Conservation (phyloP, 2,888 invertebrate species). For the Pseudococcus jackbeardsleyi region DNA sequence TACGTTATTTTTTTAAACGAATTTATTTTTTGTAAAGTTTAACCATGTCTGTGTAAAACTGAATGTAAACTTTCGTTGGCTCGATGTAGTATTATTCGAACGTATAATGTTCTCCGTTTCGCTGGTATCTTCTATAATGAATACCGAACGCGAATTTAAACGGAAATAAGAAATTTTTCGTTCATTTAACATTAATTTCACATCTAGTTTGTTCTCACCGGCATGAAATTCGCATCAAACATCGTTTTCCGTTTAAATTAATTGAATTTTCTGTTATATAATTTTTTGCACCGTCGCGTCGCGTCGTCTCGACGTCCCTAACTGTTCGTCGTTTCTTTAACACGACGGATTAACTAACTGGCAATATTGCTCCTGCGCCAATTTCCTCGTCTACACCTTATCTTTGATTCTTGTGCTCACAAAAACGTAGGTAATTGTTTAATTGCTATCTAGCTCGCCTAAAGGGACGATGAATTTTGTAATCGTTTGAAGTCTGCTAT, state of each 20-base stretch:
- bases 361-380: not conserved
- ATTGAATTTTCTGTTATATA: conserved; percentile 5
- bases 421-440: not conserved
- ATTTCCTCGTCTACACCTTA: not conserved
- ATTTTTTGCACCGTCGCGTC: not conserved
- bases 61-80: conserved; percentile 31
- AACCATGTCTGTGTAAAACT: not conserved
- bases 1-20: conserved; percentile 34
- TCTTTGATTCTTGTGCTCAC: not conserved
- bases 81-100: conserved; percentile 27
- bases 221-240: conserved; percentile 29
- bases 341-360: not conserved
- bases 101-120: not conserved
- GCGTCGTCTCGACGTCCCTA: not conserved
- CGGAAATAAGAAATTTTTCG: conserved; percentile 54
- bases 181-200: conserved; percentile 49
- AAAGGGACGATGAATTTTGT: not conserved
- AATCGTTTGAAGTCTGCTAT: not conserved
- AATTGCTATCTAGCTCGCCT: not conserved
- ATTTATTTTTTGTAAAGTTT: conserved; percentile 33
- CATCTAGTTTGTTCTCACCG: conserved; percentile 44
- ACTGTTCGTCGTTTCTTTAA: not conserved
- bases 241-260: conserved; percentile 43
- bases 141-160: conserved; percentile 24
- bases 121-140: not conserved